A percentile compares a stretch with the other conserved stretches of the same genome.
phyloP scores from a whole-genome alignment of 1,140 invertebrate genomes.

The Stegodyphus mimosarum region DNA sequence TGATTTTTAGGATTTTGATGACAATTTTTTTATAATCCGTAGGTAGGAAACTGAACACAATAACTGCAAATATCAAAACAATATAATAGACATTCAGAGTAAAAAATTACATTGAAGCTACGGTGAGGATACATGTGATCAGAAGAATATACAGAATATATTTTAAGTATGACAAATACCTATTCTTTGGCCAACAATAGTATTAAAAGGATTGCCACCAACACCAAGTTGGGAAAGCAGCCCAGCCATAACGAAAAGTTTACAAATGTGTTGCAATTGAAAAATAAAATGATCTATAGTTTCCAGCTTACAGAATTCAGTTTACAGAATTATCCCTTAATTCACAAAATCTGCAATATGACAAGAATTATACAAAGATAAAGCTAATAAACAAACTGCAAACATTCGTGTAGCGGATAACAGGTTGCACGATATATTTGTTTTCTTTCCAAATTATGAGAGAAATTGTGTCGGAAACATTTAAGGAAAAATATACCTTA shows the following conservation, averaged over 20 bases:
- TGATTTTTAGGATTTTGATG: too few relatives aligned
- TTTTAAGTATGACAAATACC: conserved; percentile 74
- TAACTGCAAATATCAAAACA: not conserved
- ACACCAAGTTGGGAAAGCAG: conserved; percentile 74
- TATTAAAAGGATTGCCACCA: conserved; percentile 89
- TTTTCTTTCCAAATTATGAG: too few relatives aligned
- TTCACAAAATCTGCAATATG: not conserved
- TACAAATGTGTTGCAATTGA: not conserved
- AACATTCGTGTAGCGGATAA: too few relatives aligned
- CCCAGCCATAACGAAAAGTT: conserved; percentile 59
- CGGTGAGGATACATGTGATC: too few relatives aligned
- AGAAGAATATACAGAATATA: too few relatives aligned
- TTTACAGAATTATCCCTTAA: not conserved
- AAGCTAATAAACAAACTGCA: too few relatives aligned
- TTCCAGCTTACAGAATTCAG: not conserved
- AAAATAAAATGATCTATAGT: not conserved
- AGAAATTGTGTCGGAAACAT: too few relatives aligned
- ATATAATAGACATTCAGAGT: not conserved
- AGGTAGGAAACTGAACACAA: too few relatives aligned
- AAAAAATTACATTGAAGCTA: not conserved
- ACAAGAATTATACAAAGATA: not conserved
- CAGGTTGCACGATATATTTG: too few relatives aligned
- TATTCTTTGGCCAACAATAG: conserved; percentile 92
- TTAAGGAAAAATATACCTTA: too few relatives aligned
- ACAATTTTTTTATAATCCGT: too few relatives aligned